Evolutionary conservation across 2,888 invertebrate species (phyloP).

Genomic region (Rutpela maculata): DNA sequence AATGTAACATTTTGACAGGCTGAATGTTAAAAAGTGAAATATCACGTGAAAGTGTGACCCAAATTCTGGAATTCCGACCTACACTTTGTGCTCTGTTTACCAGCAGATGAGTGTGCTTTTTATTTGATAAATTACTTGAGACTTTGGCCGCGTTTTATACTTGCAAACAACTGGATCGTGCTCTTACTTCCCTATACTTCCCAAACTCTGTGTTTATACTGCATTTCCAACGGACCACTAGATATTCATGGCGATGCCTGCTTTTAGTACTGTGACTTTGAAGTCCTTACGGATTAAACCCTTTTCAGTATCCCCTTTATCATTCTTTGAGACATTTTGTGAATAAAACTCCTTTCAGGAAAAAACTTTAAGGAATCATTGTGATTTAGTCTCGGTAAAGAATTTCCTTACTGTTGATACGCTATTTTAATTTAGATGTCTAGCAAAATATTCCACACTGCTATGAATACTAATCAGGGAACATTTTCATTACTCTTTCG

Average conservation of each 20-base stretch:
- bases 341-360: conserved; percentile 19
- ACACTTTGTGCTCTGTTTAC: conserved; percentile 42
- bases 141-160: conserved; percentile 41
- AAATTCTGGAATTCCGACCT: conserved; percentile 36
- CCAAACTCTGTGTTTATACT: conserved; percentile 6
- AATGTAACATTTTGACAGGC: conserved; percentile 18
- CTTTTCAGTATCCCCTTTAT: background rate
- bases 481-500: background rate
- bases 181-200: conserved; percentile 24
- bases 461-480: background rate
- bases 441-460: background rate
- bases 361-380: background rate
- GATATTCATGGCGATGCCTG: conserved; percentile 6
- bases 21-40: conserved; percentile 33
- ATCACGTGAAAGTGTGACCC: conserved; percentile 39
- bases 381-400: background rate
- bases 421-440: background rate
- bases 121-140: conserved; percentile 44
- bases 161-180: conserved; percentile 38
- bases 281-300: conserved; percentile 15
- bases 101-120: conserved; percentile 38
- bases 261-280: conserved; percentile 16
- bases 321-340: conserved; percentile 16
- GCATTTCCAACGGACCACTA: conserved; percentile 16
- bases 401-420: background rate